Evolutionary conservation across 2,888 invertebrate genomes (phyloP), one percentile per base, ranked within the genome.

Genomic region (Chironomus tentans): DNA sequence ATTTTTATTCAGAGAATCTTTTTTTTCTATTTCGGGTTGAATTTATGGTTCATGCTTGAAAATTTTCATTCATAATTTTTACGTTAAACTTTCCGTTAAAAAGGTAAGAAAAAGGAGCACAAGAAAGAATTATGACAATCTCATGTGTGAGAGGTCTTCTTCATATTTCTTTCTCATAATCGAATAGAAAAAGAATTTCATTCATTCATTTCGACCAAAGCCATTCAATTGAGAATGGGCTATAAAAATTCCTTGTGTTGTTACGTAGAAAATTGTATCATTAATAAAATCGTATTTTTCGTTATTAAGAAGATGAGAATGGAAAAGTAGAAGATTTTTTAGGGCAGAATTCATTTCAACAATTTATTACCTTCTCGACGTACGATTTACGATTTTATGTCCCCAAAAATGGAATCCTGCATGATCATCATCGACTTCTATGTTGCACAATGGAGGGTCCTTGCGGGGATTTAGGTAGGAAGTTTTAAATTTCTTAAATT

Each of bases 201-300:
- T 38, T 38, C 38, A 38, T 38, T 38, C 38, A 38, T 38, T 38
- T 38, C 38, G 38, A 38, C 38, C 38, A 38, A 38, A 38, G 7
- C 38, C 38, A 38, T 38, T 56, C 18, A 15, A 15, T 56, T 62
- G 62, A 24, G 65, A 65, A 65, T 21, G 18, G 65, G 65, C 21
- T 22, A 65, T 65, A 65, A 65, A 65, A 65, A 65, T 65, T 65
- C 65, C 21, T 12, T 18, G 7, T 56, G 56, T 56, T 56, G 18
- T 56, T 56, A 56, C 56, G 15, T 24, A 24, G 56, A 62, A 71
- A 71, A 62, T 62, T 61, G 56, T 46, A 62, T 73, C 72, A 48
- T 74, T 68, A 74, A 74, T 74, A 74, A 74, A 74, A 74, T 74
- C 21, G 56, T 24, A 21, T 62, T 21, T 68, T 68, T 74, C 74